Evolutionary conservation across 2,113 vertebrate genomes (phyloP), one percentile per base, ranked within the genome.

Genomic region (Kryptolebias marmoratus): DNA sequence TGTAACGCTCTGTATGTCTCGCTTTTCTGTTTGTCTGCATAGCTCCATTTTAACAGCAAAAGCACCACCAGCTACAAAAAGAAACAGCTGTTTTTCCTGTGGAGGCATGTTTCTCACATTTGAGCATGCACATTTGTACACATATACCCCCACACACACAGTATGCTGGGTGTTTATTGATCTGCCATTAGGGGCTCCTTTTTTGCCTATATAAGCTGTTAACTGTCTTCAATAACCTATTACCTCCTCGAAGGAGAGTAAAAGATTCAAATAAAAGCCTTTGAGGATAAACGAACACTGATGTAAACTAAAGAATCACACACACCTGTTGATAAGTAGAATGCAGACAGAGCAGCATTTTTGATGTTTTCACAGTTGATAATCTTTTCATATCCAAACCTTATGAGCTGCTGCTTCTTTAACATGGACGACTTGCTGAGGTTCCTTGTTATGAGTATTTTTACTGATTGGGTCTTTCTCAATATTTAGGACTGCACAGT

Each of bases 141-240:
- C 22, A 22, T 22, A 22, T 22, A 48, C 13, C 3, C 47, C 3
- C 47, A 62, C 53, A 71, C 56, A 52, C 53, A 64, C 64, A 44
- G 60, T 47, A 30, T 53, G 28, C 57, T 31, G 18, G 42, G 63
- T 59, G 58, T 36, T 70, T 63, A 80, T 70, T 71, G 73, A 77
- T 81, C 62, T 3, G 57, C 57, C 70, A 68, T 64, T 2, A 5
- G 50, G 68, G 53, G 69, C 73, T 73, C 55, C 44, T 12, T 2
- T 56, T 68, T 13, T 58, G 64, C 57, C 49, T 64, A 70, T 54
- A 75, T 66, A 62, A 57, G 71, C 75, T 32, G 63, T 64, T 73
- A 85, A 64, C 69, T 58, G 58, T 50, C 12, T 53, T 59, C 4
- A 3, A 66, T 77, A 57, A 77, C 16, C 55, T 10, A 61, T 80